phyloP scores from a whole-genome alignment of 2,797 vertebrate genomes.

The Enteromius mattozi region DNA sequence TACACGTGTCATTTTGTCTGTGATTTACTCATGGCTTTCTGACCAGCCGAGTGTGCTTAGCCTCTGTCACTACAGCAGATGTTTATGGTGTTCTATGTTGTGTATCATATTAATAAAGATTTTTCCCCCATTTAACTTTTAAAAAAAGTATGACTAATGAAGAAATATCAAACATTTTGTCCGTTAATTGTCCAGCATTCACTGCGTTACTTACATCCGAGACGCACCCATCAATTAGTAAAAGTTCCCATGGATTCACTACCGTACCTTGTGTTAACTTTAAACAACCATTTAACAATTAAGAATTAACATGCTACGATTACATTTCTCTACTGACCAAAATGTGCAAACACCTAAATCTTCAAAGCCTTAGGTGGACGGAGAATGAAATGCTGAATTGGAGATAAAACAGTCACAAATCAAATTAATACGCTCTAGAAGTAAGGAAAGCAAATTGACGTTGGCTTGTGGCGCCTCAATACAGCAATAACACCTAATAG shows the following conservation, averaged over 20 bases:
- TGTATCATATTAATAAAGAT: constrained; percentile 30
- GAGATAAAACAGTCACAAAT: constrained; percentile 45
- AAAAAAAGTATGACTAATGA: constrained; percentile 13
- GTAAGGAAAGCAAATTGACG: constrained; percentile 25
- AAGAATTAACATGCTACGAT: constrained; percentile 20
- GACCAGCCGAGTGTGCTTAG: constrained; percentile 90
- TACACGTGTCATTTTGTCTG: constrained; percentile 95
- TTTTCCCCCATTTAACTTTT: not conserved
- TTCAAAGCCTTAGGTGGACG: constrained; percentile 55
- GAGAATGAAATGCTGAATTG: constrained; percentile 28
- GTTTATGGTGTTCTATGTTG: constrained; percentile 67
- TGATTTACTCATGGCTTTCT: constrained; percentile 90
- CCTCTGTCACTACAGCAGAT: constrained; percentile 69
- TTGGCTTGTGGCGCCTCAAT: not conserved
- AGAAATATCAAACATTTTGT: not conserved
- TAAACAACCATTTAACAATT: constrained; percentile 6
- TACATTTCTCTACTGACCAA: constrained; percentile 23
- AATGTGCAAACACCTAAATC: constrained; percentile 24
- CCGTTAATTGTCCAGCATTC: constrained; percentile 12
- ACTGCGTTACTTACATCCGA: not conserved
- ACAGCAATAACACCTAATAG: constrained; percentile 25
- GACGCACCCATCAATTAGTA: constrained; percentile 1
- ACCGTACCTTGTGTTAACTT: constrained; percentile 13
- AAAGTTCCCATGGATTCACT: constrained; percentile 22
- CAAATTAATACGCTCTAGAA: constrained; percentile 45